Conservation (phyloP, 2,888 invertebrate species). For the Ophion ellenae region DNA sequence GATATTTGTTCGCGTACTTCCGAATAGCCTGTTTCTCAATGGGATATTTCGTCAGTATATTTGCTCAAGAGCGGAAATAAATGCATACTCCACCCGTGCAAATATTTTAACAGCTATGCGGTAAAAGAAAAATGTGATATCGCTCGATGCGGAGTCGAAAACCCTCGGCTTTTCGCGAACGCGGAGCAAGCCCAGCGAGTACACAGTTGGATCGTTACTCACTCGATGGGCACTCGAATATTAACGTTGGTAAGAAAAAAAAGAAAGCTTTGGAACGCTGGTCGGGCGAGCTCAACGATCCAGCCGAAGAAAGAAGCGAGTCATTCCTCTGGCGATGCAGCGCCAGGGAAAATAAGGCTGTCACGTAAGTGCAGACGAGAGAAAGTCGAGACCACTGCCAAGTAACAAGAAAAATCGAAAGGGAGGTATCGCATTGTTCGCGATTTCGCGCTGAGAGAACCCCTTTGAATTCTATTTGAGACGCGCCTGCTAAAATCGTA, state of each 20-base stretch:
- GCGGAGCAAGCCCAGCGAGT: slow-evolving; percentile 11
- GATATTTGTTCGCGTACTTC: background rate
- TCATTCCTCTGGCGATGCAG: slow-evolving; percentile 46
- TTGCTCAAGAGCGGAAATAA: background rate
- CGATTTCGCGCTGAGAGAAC: slow-evolving; percentile 48
- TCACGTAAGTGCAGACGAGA: slow-evolving; percentile 5
- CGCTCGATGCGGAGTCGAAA: background rate
- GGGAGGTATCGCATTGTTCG: slow-evolving; percentile 56
- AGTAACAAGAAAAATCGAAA: slow-evolving; percentile 64
- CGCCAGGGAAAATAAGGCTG: slow-evolving; percentile 23
- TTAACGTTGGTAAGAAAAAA: background rate
- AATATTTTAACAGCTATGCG: background rate
- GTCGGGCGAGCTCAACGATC: slow-evolving; percentile 40
- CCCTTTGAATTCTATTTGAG: slow-evolving; percentile 68
- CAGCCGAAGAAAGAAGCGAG: slow-evolving; percentile 48
- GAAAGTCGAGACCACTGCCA: slow-evolving; percentile 54
- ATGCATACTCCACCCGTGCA: background rate
- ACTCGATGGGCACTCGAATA: slow-evolving; percentile 47
- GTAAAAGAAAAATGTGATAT: background rate
- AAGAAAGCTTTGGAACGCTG: slow-evolving; percentile 15
- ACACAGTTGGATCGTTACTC: slow-evolving; percentile 42
- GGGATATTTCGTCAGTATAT: background rate
- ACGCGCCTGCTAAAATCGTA: slow-evolving; percentile 39
- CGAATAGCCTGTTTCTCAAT: background rate
- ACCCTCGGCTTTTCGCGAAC: background rate